Conservation (phyloP, 2,113 vertebrate species). For the Toxostoma redivivum region DNA sequence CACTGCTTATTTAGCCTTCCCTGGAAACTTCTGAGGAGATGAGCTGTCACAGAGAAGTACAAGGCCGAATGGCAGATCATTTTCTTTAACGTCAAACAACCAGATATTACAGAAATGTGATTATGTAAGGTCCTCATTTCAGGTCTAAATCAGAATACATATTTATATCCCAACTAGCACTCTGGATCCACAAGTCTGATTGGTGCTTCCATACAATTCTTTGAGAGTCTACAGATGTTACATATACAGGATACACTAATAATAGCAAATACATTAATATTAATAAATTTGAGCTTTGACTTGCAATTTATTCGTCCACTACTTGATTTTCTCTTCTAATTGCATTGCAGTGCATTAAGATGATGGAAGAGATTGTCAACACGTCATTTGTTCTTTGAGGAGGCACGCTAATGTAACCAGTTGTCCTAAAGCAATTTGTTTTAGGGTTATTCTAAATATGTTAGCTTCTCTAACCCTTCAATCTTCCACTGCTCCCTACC, state of each 20-base stretch:
- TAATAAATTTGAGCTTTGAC: not conserved
- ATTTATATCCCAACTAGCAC: not conserved
- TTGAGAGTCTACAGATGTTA: not conserved
- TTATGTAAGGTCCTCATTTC: not conserved
- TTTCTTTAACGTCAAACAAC: constrained; percentile 13
- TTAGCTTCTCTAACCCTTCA: not conserved
- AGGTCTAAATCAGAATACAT: not conserved
- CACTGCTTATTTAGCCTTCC: not conserved
- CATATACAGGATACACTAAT: not conserved
- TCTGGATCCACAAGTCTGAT: not conserved
- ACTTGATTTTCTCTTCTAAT: not conserved
- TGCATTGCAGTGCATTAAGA: not conserved
- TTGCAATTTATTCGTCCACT: not conserved
- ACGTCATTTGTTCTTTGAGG: not conserved
- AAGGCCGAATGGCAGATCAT: not conserved
- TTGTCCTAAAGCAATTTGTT: not conserved
- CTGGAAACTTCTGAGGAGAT: not conserved
- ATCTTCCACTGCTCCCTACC: not conserved
- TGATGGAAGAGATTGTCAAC: not conserved
- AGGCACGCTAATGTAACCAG: not conserved
- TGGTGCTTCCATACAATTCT: not conserved
- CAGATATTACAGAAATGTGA: not conserved
- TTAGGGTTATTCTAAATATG: not conserved
- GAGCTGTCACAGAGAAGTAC: not conserved
- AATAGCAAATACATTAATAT: not conserved